phyloP scores from a whole-genome alignment of 2,888 invertebrate genomes.

The Bursaphelenchus okinawaensis region DNA sequence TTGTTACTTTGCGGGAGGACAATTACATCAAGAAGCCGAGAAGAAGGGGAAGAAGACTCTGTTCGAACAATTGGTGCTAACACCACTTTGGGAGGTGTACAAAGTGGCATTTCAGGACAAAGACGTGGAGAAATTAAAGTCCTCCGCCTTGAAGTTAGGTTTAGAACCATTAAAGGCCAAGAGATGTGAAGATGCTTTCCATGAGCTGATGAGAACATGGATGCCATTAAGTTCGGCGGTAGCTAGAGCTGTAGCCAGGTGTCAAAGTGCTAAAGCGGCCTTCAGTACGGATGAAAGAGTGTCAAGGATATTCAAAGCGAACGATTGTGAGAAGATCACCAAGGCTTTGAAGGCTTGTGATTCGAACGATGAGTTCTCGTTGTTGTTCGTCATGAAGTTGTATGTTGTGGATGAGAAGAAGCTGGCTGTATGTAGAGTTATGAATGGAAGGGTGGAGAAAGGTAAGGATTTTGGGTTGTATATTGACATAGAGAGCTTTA shows the following conservation, averaged over 20 bases:
- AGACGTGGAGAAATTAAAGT: constrained; percentile 30
- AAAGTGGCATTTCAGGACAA: constrained; percentile 40
- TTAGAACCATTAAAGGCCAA: constrained; percentile 32
- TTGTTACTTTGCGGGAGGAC: constrained; percentile 34
- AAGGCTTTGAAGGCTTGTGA: constrained; percentile 18
- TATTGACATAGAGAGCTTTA: too few relatives aligned
- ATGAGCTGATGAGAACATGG: constrained; percentile 52
- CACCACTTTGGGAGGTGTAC: constrained; percentile 53
- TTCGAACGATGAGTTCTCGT: constrained; percentile 9
- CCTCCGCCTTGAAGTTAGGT: constrained; percentile 36
- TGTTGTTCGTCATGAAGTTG: constrained; percentile 46
- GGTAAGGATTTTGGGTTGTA: constrained; percentile 20
- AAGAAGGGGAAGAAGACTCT: constrained; percentile 39
- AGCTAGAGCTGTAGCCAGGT: constrained; percentile 39
- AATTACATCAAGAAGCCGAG: constrained; percentile 39
- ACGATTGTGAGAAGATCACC: constrained; percentile 62
- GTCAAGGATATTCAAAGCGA: constrained; percentile 4
- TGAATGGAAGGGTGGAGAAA: constrained; percentile 39
- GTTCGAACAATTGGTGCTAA: constrained; percentile 50
- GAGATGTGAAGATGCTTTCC: constrained; percentile 48
- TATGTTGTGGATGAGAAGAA: constrained; percentile 30
- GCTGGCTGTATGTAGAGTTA: constrained; percentile 42
- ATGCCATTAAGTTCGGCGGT: constrained; percentile 47
- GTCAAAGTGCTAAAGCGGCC: constrained; percentile 29
- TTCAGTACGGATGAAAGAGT: constrained; percentile 17